phyloP scores from a whole-genome alignment of 2,888 invertebrate genomes.

The Lepidocyrtinus sp. region DNA sequence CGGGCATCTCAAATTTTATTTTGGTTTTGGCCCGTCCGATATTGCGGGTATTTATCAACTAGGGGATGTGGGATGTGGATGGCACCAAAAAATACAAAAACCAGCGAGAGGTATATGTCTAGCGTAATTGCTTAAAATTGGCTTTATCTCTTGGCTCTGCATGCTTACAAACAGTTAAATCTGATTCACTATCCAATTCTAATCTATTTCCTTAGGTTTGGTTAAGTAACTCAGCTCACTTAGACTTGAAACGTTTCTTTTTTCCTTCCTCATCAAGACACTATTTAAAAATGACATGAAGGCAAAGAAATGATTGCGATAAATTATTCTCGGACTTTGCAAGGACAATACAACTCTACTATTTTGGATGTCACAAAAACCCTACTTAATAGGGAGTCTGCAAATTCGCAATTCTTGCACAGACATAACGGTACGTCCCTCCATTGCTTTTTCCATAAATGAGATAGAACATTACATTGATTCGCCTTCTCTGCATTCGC shows the following conservation, averaged over 20 bases:
- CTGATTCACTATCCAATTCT: not conserved
- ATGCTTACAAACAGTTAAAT: too few relatives aligned
- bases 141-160: too few relatives aligned
- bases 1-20: not conserved
- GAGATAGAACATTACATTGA: not conserved
- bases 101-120: too few relatives aligned
- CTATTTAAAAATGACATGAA: slow-evolving; percentile 11
- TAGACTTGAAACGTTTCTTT: not conserved
- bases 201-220: slow-evolving; percentile 15
- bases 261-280: slow-evolving; percentile 12
- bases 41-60: not conserved
- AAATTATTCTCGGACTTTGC: slow-evolving; percentile 8
- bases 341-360: too few relatives aligned
- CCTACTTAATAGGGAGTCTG: not conserved
- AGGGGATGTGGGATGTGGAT: too few relatives aligned
- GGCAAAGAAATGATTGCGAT: not conserved
- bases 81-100: too few relatives aligned
- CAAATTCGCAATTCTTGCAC: too few relatives aligned
- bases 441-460: too few relatives aligned
- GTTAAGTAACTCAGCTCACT: too few relatives aligned
- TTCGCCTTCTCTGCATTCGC: slow-evolving; percentile 12
- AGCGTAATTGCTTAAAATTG: too few relatives aligned
- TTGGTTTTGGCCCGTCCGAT: slow-evolving; percentile 1
- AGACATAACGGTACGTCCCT: too few relatives aligned
- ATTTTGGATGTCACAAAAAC: too few relatives aligned